Percentiles rank a stretch among this genome's conserved stretches.
These are phyloP conservation scores for Aptenodytes forsteri DNA, from an alignment of 2,113 vertebrate genomes.

Conservation along the genomic window DNA sequence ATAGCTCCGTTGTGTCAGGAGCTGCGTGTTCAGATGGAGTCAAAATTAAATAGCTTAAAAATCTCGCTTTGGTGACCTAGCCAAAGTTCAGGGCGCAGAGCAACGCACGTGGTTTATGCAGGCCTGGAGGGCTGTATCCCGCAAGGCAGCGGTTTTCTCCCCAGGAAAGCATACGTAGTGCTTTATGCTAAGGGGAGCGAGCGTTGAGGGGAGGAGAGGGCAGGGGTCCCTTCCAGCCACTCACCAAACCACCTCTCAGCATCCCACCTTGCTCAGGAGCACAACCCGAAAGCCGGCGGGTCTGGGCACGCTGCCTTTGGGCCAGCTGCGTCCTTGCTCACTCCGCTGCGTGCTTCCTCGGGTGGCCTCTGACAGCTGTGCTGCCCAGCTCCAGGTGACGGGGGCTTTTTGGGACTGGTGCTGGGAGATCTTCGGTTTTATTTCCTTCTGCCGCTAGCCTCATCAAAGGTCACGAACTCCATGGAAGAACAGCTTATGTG, in stretches of 20 bases:
- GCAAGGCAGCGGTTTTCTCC: neutral
- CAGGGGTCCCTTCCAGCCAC: neutral
- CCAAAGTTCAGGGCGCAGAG: neutral
- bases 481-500: neutral
- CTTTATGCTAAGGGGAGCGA: neutral
- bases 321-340: neutral
- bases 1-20: neutral
- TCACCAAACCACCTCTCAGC: neutral
- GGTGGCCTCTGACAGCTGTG: neutral
- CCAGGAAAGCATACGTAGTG: neutral
- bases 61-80: neutral
- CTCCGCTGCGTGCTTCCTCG: fast-evolving
- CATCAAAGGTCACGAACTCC: too few relatives aligned
- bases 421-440: neutral
- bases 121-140: neutral
- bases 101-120: fast-evolving
- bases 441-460: neutral
- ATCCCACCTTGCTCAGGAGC: neutral
- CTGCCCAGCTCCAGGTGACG: neutral
- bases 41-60: neutral
- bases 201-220: neutral
- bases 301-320: neutral
- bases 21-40: neutral
- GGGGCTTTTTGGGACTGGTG: neutral
- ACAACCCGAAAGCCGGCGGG: fast-evolving